phyloP scores from a whole-genome alignment of 2,888 invertebrate genomes.

The Hypena proboscidalis region DNA sequence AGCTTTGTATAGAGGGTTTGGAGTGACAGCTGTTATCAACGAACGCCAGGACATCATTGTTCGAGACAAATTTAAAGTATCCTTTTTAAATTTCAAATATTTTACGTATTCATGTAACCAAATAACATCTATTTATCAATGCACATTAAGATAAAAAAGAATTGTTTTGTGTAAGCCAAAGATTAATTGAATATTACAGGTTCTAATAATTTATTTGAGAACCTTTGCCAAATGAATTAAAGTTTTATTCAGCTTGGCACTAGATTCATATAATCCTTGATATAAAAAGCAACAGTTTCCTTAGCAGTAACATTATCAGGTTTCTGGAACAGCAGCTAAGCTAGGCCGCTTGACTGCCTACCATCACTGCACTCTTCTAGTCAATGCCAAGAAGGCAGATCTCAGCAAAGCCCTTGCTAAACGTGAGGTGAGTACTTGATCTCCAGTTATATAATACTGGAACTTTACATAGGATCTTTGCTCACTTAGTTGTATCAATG shows the following conservation, averaged over 20 bases:
- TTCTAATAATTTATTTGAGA: too few relatives aligned
- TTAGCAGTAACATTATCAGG: constrained; percentile 79
- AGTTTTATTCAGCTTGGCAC: too few relatives aligned
- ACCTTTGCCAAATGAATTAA: too few relatives aligned
- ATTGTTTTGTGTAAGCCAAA: too few relatives aligned
- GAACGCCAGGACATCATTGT: constrained; percentile 94
- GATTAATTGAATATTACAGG: too few relatives aligned
- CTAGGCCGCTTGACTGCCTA: constrained; percentile 95
- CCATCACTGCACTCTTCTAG: constrained; percentile 98
- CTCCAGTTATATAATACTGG: too few relatives aligned
- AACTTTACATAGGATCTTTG: too few relatives aligned
- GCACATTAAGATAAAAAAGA: background rate
- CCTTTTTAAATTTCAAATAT: constrained; percentile 54
- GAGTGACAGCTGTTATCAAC: constrained; percentile 90
- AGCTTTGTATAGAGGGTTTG: constrained; percentile 93
- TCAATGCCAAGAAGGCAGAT: constrained; percentile 92
- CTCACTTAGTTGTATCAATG: too few relatives aligned
- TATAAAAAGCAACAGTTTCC: constrained; percentile 38
- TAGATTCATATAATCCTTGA: too few relatives aligned
- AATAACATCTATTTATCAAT: background rate
- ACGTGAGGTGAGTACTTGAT: constrained; percentile 87
- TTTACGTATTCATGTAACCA: background rate
- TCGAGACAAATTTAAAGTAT: constrained; percentile 91
- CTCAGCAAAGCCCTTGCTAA: constrained; percentile 90
- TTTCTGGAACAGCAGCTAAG: constrained; percentile 98